Base-by-base conservation (phyloP, 2,113 vertebrate species). In the Myxocyprinus asiaticus region DNA sequence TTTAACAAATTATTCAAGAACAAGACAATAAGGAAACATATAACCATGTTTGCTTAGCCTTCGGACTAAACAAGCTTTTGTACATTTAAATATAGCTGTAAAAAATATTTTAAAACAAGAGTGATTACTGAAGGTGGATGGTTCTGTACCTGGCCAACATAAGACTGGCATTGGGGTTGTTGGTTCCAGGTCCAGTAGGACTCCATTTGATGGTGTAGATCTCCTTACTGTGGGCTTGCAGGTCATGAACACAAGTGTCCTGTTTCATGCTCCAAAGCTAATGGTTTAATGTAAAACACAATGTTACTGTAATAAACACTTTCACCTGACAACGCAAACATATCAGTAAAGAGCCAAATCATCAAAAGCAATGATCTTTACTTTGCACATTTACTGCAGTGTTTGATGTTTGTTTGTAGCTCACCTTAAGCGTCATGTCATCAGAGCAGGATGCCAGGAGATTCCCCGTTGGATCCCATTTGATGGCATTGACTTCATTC, bases 181-280 rank as follows among this genome's bases (percentile, higher is more conserved):
- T 98, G 93, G 97, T 98, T 90, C 96, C 96, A 79, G 97, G 96
- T 62, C 97, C 97, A 59, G 97, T 98, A 64, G 97, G 97, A 90
- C 97, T 99, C 97, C 97, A 99, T 87, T 98, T 98, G 89, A 99
- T 99, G 90, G 97, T 99, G 93, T 99, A 99, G 90, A 99, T 99
- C 94, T 99, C 97, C 94, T 99, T 99, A 92, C 95, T 99, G 92
- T 99, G 97, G 86, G 97, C 97, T 94, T 99, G 97, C 85, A 99
- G 93, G 91, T 99, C 97, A 76, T 99, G 97, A 86, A 99, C 97
- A 91, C 97, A 98, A 76, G 89, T 91, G 88, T 99, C 97, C 91
- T 99, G 97, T 83, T 98, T 99, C 97, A 99, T 98, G 92, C 96
- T 99, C 97, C 97, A 99, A 84, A 99, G 98, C 97, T 99, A 79